Base-by-base conservation (phyloP, 2,797 vertebrate species). In the Bufotes viridis region DNA sequence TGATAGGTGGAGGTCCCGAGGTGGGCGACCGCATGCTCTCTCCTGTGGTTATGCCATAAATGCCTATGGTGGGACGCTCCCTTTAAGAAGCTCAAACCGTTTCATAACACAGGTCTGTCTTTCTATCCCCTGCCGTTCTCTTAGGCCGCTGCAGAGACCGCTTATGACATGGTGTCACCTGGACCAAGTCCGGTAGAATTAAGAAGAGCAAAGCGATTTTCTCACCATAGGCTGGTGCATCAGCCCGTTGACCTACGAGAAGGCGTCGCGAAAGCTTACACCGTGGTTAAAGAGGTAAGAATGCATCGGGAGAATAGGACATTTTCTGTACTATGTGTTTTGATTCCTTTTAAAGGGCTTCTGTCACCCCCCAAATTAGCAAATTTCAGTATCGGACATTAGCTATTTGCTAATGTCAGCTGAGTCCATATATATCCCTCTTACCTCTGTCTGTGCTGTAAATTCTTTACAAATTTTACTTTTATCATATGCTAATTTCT, bases 131-230 rank as follows among this genome's bases (percentile, higher is more conserved):
- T 18, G 34, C 15, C 13, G 24, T 29, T 24, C 8, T 20, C 20
- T 58, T 70, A 99, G 98, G 98, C 98, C 7, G 98, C 98, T 22
- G 98, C 98, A 88, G 98, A 99, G 94, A 99, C 98, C 0, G 97
- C 98, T 0, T 99, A 99, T 90, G 98, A 99, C 92, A 99, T 99
- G 98, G 97, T 99, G 14, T 99, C 98, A 90, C 98, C 98, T 0
- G 98, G 97, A 11, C 95, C 97, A 0, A 96, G 97, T 90, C 96
- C 97, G 82, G 93, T 95, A 58, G 97, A 98, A 89, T 93, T 95
- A 42, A 98, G 96, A 91, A 98, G 96, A 90, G 92, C 96, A 29
- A 98, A 96, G 87, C 95, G 97, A 42, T 96, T 97, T 90, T 95
- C 97, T 53, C 97, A 97, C 88, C 97, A 97, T 81, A 97, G 97